Conservation (phyloP, 1,140 invertebrate genomes). For the Stratiolaelaps scimitus region DNA sequence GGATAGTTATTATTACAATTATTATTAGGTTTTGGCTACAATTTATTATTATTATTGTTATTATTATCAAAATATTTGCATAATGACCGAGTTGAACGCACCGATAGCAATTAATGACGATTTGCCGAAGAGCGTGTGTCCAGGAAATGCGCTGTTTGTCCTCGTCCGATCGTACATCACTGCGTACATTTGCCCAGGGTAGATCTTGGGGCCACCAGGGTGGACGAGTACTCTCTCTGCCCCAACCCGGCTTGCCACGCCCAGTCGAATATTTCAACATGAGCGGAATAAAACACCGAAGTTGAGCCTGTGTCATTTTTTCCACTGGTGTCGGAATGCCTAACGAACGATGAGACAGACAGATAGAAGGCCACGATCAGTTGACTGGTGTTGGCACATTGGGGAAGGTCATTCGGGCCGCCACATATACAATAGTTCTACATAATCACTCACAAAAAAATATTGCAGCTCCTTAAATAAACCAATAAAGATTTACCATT, state of each 20-base stretch:
- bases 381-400: too few relatives aligned
- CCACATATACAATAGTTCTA: too few relatives aligned
- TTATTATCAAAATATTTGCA: too few relatives aligned
- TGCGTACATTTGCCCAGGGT: slow-evolving; percentile 92
- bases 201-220: slow-evolving; percentile 95
- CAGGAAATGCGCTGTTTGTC: slow-evolving; percentile 96
- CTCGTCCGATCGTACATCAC: slow-evolving; percentile 88
- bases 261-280: slow-evolving; percentile 97
- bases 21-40: too few relatives aligned
- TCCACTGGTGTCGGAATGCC: slow-evolving; percentile 91
- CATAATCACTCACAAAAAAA: too few relatives aligned
- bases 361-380: too few relatives aligned
- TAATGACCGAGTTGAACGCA: background rate
- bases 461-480: too few relatives aligned
- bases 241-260: slow-evolving; percentile 92
- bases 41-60: too few relatives aligned
- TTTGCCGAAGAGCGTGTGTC: slow-evolving; percentile 92
- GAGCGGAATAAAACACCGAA: slow-evolving; percentile 87
- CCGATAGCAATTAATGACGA: slow-evolving; percentile 87
- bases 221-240: slow-evolving; percentile 80
- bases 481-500: too few relatives aligned
- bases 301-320: slow-evolving; percentile 96
- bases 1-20: too few relatives aligned
- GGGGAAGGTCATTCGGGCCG: too few relatives aligned
- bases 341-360: background rate